Evolutionary conservation across 2,888 invertebrate species (phyloP), one percentile per base, ranked within the genome.

Genomic region (Rhabditoides inermis): DNA sequence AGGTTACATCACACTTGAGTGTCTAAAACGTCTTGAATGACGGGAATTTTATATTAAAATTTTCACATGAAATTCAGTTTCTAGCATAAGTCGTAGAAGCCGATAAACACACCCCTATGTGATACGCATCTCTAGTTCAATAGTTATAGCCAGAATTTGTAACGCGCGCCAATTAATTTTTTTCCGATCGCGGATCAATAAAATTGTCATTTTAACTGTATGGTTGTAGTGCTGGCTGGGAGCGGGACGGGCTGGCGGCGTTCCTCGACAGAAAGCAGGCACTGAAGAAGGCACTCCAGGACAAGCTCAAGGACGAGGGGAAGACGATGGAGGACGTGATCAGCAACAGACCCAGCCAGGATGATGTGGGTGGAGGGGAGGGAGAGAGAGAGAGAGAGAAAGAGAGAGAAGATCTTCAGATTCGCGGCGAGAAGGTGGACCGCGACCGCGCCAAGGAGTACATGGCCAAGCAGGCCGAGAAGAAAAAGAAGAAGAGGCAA

Each of bases 161-260:
- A n/a, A n/a, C n/a, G n/a, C n/a, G n/a, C n/a, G n/a, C n/a, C n/a
- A n/a, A n/a, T n/a, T n/a, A n/a, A n/a, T n/a, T 51, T 50, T 15
- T 58, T 52, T 27, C 58, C 58, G 1, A 36, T 48, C 1, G 55
- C 25, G 7, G 15, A 25, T 25, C 2, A 5, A 18, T 45, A 2
- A 4, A 3, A 27, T 3, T 18, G 2, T 45, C n/a, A 3, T 45
- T 18, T 27, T 28, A 30, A 18, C 12, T n/a, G 28, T 45, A n/a
- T 37, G 2, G 7, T 4, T 22, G 5, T 71, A 82, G 82, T 78
- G 94, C 95, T 79, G 95, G 95, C 28, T 98, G 95, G 95, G 98
- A 98, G 78, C 90, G 90, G 79, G 82, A 94, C 74, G 94, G 91
- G 59, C 82, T 98, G 51, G 92, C 91, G 78, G 95, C 98, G 80